phyloP scores from a whole-genome alignment of 2,797 vertebrate genomes.

The Chaetodon trifasciatus region DNA sequence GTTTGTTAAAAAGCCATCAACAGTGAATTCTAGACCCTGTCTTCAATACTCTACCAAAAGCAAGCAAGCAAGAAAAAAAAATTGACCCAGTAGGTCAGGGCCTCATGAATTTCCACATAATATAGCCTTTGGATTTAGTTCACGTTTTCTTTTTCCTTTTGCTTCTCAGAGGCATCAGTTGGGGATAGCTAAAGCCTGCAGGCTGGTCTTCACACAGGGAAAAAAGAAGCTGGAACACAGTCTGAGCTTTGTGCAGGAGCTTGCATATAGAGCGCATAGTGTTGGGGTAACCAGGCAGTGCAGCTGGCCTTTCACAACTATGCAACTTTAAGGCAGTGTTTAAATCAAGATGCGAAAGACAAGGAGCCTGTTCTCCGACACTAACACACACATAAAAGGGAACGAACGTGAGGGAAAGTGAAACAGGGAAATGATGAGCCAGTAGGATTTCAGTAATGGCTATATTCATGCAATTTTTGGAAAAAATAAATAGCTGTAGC shows the following conservation, averaged over 20 bases:
- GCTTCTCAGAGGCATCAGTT: slow-evolving; percentile 58
- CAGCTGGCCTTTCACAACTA: slow-evolving; percentile 85
- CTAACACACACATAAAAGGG: slow-evolving; percentile 46
- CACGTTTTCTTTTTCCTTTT: slow-evolving; percentile 60
- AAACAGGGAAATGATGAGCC: slow-evolving; percentile 35
- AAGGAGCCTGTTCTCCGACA: slow-evolving; percentile 72
- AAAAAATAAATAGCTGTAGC: neutral
- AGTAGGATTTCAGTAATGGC: neutral
- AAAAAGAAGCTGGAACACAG: slow-evolving; percentile 76
- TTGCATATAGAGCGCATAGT: slow-evolving; percentile 84
- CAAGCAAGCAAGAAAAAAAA: slow-evolving; percentile 13
- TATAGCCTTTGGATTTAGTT: slow-evolving; percentile 63
- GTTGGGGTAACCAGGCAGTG: slow-evolving; percentile 85
- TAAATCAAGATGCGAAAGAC: slow-evolving; percentile 82
- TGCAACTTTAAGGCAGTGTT: slow-evolving; percentile 82
- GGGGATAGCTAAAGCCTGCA: slow-evolving; percentile 55
- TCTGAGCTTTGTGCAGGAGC: slow-evolving; percentile 76
- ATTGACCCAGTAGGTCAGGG: slow-evolving; percentile 23
- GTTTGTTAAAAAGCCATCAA: slow-evolving; percentile 8
- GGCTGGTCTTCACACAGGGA: slow-evolving; percentile 61
- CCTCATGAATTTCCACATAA: slow-evolving; percentile 41
- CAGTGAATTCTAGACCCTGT: neutral
- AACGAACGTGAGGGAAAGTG: slow-evolving; percentile 25
- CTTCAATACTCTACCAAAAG: neutral
- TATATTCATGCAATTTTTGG: neutral